Conservation (phyloP, 2,888 invertebrate species). For the Tetramorium bicarinatum region DNA sequence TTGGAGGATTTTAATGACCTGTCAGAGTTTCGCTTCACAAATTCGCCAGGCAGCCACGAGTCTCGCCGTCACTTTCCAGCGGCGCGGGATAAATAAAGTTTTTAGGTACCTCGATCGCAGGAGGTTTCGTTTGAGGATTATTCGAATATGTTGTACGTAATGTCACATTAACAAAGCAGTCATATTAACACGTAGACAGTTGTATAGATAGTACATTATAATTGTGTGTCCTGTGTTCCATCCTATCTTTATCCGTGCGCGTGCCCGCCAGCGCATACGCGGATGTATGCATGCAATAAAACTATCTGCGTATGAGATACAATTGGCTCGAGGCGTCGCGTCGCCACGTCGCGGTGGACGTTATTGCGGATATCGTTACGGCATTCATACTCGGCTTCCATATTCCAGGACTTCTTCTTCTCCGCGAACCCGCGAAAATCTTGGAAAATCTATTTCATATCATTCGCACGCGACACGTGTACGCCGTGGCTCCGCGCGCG, state of each 20-base stretch:
- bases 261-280: slow-evolving; percentile 3
- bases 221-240: slow-evolving; percentile 43
- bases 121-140: not conserved
- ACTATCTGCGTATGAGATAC: slow-evolving; percentile 45
- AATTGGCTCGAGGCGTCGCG: slow-evolving; percentile 47
- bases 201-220: slow-evolving; percentile 35
- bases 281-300: slow-evolving; percentile 47
- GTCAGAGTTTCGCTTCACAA: not conserved
- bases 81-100: not conserved
- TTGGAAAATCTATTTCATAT: not conserved
- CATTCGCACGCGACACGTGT: not conserved
- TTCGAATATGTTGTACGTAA: not conserved
- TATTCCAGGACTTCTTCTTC: slow-evolving; percentile 29
- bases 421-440: not conserved
- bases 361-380: slow-evolving; percentile 50
- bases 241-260: slow-evolving; percentile 36
- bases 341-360: slow-evolving; percentile 29
- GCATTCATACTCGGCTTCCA: slow-evolving; percentile 17
- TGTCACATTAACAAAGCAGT: slow-evolving; percentile 21
- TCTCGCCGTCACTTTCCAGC: not conserved
- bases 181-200: slow-evolving; percentile 22
- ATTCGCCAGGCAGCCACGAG: not conserved
- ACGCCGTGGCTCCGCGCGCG: too few relatives aligned
- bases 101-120: not conserved
- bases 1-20: not conserved